Base-by-base conservation (phyloP, 2,797 vertebrate species). In the Falco naumanni region DNA sequence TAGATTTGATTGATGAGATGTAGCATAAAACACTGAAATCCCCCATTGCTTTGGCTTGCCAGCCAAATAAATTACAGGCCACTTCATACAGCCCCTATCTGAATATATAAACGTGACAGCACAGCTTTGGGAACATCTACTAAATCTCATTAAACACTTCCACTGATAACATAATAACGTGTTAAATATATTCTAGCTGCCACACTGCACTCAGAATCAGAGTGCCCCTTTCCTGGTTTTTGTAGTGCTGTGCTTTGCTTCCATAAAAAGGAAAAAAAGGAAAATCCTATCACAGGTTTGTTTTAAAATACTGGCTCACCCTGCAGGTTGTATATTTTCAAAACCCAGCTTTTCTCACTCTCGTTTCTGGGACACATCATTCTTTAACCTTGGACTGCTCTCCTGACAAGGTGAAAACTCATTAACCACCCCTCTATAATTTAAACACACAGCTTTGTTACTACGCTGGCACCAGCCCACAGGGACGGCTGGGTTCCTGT, bases 101-200 rank as follows among this genome's bases (percentile, higher is more conserved):
- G 81, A 95, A 84, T 87, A 63, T 13, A 91, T 87, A 93, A 91
- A 94, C 53, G 75, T 61, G 75, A 92, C 71, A 93, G 71, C 29
- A 74, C 51, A 93, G 64, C 82, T 95, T 91, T 69, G 84, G 81
- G 39, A 91, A 91, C 84, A 87, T 90, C 86, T 89, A 94, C 65
- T 83, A 89, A 85, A 92, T 90, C 90, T 91, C 92, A 95, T 95
- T 95, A 95, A 93, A 95, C 54, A 56, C 54, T 87, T 89, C 57
- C 57, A 91, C 65, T 83, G 89, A 87, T 92, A 95, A 53, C 61
- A 87, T 81, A 90, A 94, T 90, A 93, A 86, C 5, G 20, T 72
- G 82, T 83, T 89, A 95, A 85, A 88, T 24, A 81, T 81, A 89
- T 89, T 85, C 90, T 88, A 84, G 66, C 68, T 92, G 78, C 76